Base-by-base conservation (phyloP, 2,888 invertebrate genomes). In the Parelbella ahira region DNA sequence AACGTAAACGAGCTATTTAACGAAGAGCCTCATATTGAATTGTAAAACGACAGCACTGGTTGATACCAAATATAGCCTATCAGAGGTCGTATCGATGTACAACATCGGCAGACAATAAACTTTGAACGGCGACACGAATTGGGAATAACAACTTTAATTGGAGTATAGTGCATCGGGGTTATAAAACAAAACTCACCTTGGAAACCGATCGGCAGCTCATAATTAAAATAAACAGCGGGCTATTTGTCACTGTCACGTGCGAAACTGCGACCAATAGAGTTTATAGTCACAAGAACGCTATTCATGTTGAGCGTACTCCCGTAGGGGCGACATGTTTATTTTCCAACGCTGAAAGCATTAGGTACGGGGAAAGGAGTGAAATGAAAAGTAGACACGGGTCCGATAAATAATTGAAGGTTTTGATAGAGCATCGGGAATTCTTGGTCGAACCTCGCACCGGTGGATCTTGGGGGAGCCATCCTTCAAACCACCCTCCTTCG, bases 331-430 rank as follows among this genome's bases (percentile, higher is more conserved):
- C 82, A 75, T 72, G 75, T 83, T 78, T 82, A 78, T 75, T 78
- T 68, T 58, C 64, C 58, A 41, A 59, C 32, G 25, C 66, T 75
- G 76, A 80, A 78, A 80, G 79, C 72, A 55, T 68, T 70, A 56
- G 3, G n/a, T n/a, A n/a, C 65, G 63, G 53, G 66, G 50, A 80
- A 84, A 80, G 81, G 82, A 82, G 83, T 86, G 73, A 84, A 84
- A 84, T 81, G 83, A 82, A 86, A 86, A 81, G 86, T 79, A 86
- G 84, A 86, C 84, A 83, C 63, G 83, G 86, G 84, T 83, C 81
- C 84, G 80, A 86, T 87, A 87, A 86, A 87, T 87, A 86, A 87
- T 86, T 83, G 84, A 87, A 83, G 83, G 82, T 68, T 81, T 76
- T 79, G 81, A 84, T 82, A 79, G 76, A 83, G 81, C 74, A 68